Percentiles rank a stretch among this genome's conserved stretches.
Conservation (phyloP, 2,113 vertebrate genomes). For the Solea solea region DNA sequence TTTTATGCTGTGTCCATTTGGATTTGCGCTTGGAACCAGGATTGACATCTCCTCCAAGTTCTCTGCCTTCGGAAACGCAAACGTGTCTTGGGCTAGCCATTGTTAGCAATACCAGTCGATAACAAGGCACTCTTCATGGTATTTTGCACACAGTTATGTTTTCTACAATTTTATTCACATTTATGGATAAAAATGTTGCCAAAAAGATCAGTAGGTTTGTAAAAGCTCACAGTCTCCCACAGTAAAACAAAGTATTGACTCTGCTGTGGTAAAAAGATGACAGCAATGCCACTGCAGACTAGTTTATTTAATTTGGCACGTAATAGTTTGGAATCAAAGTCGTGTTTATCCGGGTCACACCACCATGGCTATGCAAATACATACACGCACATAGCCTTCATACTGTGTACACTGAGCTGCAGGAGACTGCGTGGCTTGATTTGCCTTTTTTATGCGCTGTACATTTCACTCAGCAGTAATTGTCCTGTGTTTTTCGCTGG, state of each 20-base stretch:
- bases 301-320: background rate
- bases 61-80: no score
- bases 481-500: background rate
- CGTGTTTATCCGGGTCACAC: slow-evolving; percentile 40
- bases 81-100: no score
- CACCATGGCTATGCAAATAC: slow-evolving; percentile 39
- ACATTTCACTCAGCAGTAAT: slow-evolving; percentile 6
- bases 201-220: no score
- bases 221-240: no score
- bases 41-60: no score
- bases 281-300: background rate
- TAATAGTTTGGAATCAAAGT: slow-evolving; percentile 33
- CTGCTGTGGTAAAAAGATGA: background rate
- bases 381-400: background rate
- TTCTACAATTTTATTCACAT: no score
- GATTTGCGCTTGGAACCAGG: no score
- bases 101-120: no score
- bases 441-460: slow-evolving; percentile 10
- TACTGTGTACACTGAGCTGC: background rate
- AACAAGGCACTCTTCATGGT: no score
- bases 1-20: no score
- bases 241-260: background rate
- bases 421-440: slow-evolving; percentile 10
- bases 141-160: no score
- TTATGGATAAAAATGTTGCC: no score